Evolutionary conservation across 1,140 invertebrate species (phyloP).

Genomic region (Branchinecta lindahli): DNA sequence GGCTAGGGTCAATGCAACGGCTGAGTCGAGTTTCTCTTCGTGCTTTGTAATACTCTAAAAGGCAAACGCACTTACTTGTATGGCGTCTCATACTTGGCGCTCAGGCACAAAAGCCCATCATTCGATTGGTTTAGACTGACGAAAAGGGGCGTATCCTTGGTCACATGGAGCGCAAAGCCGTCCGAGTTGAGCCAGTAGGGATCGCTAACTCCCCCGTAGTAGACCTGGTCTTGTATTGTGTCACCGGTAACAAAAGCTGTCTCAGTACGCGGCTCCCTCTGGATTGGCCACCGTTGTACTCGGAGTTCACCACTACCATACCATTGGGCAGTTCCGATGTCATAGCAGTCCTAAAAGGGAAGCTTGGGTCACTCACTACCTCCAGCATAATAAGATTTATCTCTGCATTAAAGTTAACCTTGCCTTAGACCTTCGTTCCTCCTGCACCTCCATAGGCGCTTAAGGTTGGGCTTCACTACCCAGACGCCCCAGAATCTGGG

Average conservation of each 20-base stretch:
- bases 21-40: too few species aligned
- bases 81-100: conserved; percentile 30
- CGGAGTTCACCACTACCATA: conserved; percentile 32
- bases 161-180: conserved; percentile 45
- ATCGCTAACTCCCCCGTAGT: conserved; percentile 48
- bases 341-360: conserved; percentile 15
- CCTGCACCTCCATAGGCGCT: background rate
- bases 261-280: conserved; percentile 24
- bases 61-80: conserved; percentile 9
- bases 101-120: conserved; percentile 42
- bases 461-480: too few species aligned
- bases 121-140: conserved; percentile 48
- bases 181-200: conserved; percentile 57
- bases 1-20: too few species aligned
- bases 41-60: too few species aligned
- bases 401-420: background rate
- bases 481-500: too few species aligned
- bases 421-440: background rate
- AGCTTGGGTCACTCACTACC: background rate
- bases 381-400: background rate
- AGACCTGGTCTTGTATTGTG: conserved; percentile 32
- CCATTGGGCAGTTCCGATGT: conserved; percentile 24
- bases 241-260: conserved; percentile 21
- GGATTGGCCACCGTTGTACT: conserved; percentile 33
- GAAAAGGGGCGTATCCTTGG: conserved; percentile 47